Base-by-base conservation (phyloP, 2,797 vertebrate genomes). In the Sebastes hubbsi region DNA sequence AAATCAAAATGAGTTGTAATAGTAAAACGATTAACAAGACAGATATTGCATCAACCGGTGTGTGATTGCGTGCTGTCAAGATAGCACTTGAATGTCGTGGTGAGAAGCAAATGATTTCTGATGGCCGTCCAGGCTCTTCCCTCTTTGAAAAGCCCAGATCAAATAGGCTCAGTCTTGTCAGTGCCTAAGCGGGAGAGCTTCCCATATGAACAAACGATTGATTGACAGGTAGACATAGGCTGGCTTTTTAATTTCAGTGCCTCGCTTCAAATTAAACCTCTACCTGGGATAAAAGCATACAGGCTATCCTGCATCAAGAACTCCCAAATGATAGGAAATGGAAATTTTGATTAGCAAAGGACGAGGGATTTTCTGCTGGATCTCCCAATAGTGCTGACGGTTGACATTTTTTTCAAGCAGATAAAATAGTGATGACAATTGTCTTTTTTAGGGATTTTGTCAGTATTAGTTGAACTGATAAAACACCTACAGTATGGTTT, bases 211-310 rank as follows among this genome's bases (percentile, higher is more conserved):
- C 88, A 80, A 78, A 94, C 94, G 77, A 88, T 93, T 97, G 97
- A 98, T 96, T 97, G 97, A 96, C 97, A 96, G 96, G 85, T 87
- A 95, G 94, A 97, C 96, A 93, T 87, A 83, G 82, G 83, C 87
- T 88, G 85, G 80, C 87, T 96, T 96, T 96, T 94, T 96, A 96
- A 97, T 97, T 97, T 97, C 94, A 96, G 89, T 89, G 85, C 91
- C 93, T 95, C 91, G 94, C 94, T 96, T 96, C 94, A 89, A 95
- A 95, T 96, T 95, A 97, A 97, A 97, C 96, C 96, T 97, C 95
- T 95, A 96, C 92, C 95, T 94, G 89, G 94, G 95, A 96, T 96
- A 92, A 97, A 97, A 95, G 95, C 91, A 88, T 85, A 92, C 84
- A 92, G 94, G 94, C 93, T 96, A 92, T 87, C 88, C 85, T 72